phyloP scores from a whole-genome alignment of 2,113 vertebrate species.

The Colossoma macropomum region DNA sequence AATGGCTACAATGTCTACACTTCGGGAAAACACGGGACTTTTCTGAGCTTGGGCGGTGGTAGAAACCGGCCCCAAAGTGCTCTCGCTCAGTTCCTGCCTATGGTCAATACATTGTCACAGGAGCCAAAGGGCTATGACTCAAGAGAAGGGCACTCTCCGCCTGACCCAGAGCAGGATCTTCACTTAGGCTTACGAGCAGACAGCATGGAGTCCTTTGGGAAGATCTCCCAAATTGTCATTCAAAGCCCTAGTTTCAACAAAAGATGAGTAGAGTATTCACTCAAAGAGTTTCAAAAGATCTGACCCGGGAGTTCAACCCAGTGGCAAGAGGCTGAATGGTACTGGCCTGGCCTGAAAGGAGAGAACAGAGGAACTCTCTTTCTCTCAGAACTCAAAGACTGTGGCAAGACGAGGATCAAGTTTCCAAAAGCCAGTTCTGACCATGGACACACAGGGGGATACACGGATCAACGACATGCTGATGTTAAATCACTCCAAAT shows the following conservation, averaged over 20 bases:
- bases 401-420: constrained; percentile 19
- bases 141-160: constrained; percentile 52
- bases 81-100: constrained; percentile 88
- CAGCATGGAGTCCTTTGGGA: constrained; percentile 86
- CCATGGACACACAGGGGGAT: background rate
- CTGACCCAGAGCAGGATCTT: constrained; percentile 33
- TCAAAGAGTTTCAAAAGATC: constrained; percentile 1
- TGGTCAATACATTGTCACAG: constrained; percentile 76
- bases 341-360: constrained; percentile 28
- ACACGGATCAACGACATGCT: background rate
- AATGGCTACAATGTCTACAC: constrained; percentile 88
- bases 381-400: constrained; percentile 17
- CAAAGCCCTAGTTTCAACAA: constrained; percentile 90
- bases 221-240: constrained; percentile 78
- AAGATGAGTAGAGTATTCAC: constrained; percentile 69
- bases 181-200: constrained; percentile 67
- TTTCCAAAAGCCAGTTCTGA: constrained; percentile 25
- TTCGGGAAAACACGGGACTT: constrained; percentile 79
- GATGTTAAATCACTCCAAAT: constrained; percentile 45
- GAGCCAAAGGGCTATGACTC: constrained; percentile 41
- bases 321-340: constrained; percentile 25
- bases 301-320: constrained; percentile 3
- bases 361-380: constrained; percentile 1
- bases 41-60: constrained; percentile 82
- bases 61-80: constrained; percentile 80